These are phyloP conservation scores for Spinus olivaceus DNA, from an alignment of 2,797 vertebrate species.

Conservation along the genomic window DNA sequence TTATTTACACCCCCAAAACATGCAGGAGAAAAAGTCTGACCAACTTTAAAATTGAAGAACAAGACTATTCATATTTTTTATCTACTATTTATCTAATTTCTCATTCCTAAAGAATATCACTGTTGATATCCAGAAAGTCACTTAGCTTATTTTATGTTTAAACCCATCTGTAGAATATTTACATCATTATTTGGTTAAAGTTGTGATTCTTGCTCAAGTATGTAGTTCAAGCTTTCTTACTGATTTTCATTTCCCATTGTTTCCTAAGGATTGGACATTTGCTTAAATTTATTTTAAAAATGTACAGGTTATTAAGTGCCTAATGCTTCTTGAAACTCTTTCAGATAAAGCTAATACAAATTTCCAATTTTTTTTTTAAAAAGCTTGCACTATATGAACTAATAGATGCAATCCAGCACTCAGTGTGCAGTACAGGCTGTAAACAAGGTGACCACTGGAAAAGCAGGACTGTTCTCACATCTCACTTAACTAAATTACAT, in stretches of 20 bases:
- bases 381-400: not conserved
- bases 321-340: not conserved
- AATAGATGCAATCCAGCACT: not conserved
- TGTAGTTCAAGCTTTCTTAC: not conserved
- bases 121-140: not conserved
- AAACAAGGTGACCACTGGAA: not conserved
- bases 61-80: not conserved
- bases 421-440: not conserved
- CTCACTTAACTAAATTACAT: not conserved
- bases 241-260: not conserved
- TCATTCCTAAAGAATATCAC: not conserved
- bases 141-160: not conserved
- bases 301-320: not conserved
- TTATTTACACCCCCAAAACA: not conserved
- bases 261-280: not conserved
- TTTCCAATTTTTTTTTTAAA: not conserved
- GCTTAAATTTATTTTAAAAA: not conserved
- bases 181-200: not conserved
- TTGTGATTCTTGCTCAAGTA: not conserved
- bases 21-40: not conserved
- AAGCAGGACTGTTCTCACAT: not conserved
- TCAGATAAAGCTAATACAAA: not conserved
- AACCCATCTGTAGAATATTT: not conserved
- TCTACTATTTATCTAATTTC: not conserved
- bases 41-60: not conserved